Base-by-base conservation (phyloP, 2,888 invertebrate genomes). In the Daptonema setosum region DNA sequence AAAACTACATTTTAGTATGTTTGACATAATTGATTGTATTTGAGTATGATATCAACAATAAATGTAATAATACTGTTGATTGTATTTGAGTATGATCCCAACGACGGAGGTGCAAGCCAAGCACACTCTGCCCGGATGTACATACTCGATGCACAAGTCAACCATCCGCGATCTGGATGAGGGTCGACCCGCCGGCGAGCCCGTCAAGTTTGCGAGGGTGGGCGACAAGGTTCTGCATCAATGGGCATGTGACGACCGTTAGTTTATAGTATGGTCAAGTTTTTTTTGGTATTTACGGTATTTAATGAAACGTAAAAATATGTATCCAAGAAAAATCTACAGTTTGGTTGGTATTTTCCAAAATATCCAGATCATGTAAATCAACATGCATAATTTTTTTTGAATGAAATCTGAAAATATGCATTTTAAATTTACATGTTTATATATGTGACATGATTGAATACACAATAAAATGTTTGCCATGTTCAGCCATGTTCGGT, bases 171-270 rank as follows among this genome's bases (percentile, higher is more conserved):
- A 66, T 25, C 43, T 66, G 51, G 66, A 67, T 29, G 61, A 60
- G 20, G 67, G 67, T 3, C 30, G 56, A 1, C 66, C 66, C 5
- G 65, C 67, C 0, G 69, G 69, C 17, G 61, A 62, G 30, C 59
- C 66, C 28, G 67, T 69, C 60, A 66, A 68, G 57, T 68, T 68
- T 53, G 67, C 69, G 2, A 54, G 66, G 52, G 66, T 69, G 43
- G 69, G 69, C 25, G 69, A 69, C 57, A 62, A 62, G 55, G 69
- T 70, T 22, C 63, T 70, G 22, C 68, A 69, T 58, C 64, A 65
- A 56, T 69, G 69, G 69, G 66, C 67, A 52, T 69, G 69, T 58
- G 66, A 66, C 59, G 69, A 69, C 57, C 62, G 68, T 68, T 25
- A 61, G 65, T 59, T 11, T 11, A 8, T 5, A 35, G 17, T 35